Percentiles rank a stretch among this genome's conserved stretches.
phyloP scores from a whole-genome alignment of 2,797 vertebrate species.

The Hypotaenidia philippensis region DNA sequence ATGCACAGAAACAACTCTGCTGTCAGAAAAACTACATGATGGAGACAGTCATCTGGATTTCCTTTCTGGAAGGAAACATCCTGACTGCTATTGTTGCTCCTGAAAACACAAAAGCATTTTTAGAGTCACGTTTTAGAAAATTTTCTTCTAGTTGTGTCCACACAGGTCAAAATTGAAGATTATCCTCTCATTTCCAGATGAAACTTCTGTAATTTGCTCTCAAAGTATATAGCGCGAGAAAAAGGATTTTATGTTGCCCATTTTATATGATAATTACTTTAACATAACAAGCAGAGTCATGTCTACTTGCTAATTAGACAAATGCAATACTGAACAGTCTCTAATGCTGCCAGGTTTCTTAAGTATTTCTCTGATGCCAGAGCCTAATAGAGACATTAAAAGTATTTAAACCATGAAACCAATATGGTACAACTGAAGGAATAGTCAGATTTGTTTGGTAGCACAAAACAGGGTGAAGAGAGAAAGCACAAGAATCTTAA shows the following conservation, averaged over 20 bases:
- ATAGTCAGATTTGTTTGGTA: neutral
- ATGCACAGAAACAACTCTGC: neutral
- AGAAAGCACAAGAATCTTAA: neutral
- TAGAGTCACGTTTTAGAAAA: neutral
- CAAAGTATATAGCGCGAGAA: accelerated
- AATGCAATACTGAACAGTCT: neutral
- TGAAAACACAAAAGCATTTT: neutral
- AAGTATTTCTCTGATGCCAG: neutral
- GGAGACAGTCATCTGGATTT: neutral
- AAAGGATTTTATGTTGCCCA: neutral
- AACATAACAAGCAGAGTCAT: neutral
- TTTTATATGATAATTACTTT: neutral
- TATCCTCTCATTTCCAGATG: neutral
- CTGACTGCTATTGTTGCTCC: neutral
- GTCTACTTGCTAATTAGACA: neutral
- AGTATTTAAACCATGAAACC: neutral
- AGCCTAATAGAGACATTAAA: neutral
- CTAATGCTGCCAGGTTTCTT: neutral
- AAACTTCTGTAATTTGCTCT: neutral
- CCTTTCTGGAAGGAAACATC: neutral
- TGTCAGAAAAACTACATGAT: neutral
- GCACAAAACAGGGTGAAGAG: neutral
- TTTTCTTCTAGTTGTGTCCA: neutral
- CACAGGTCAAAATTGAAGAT: neutral
- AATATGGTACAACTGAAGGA: neutral